These are phyloP conservation scores for Etheostoma cragini DNA, from an alignment of 2,113 vertebrate species.

Conservation along the genomic window DNA sequence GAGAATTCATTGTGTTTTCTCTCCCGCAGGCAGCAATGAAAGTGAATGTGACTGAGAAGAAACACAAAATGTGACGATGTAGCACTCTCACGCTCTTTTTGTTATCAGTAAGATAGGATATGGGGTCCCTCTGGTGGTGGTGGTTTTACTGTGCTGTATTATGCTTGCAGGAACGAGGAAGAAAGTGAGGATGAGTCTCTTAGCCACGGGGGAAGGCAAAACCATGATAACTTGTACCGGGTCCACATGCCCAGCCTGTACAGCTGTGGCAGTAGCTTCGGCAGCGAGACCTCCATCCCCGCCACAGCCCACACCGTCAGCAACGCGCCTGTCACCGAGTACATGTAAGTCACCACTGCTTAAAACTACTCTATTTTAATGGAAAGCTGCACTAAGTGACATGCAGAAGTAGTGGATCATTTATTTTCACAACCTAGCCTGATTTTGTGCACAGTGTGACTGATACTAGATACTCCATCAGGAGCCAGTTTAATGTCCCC, in stretches of 20 bases:
- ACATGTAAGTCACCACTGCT: conserved; percentile 90
- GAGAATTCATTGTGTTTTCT: background rate
- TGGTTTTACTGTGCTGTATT: background rate
- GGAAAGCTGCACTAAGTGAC: background rate
- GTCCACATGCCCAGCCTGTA: conserved; percentile 99
- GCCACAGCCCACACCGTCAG: conserved; percentile 97
- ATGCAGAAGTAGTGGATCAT: conserved; percentile 23
- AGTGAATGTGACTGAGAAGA: conserved; percentile 41
- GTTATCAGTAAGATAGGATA: conserved; percentile 13
- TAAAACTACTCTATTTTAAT: background rate
- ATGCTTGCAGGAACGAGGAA: conserved; percentile 87
- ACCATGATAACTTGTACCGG: conserved; percentile 95
- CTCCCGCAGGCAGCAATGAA: conserved; percentile 12
- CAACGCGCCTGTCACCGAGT: conserved; percentile 97
- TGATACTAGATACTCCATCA: conserved; percentile 62
- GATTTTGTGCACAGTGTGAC: background rate
- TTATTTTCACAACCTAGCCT: conserved; percentile 23
- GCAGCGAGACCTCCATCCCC: conserved; percentile 96
- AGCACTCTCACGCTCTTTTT: conserved; percentile 30
- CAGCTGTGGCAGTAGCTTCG: conserved; percentile 98
- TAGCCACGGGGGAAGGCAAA: conserved; percentile 89
- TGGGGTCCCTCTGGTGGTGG: conserved; percentile 74
- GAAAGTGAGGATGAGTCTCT: conserved; percentile 92
- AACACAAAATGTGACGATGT: conserved; percentile 48
- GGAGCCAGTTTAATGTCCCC: conserved; percentile 49